These are phyloP conservation scores for Triops cancriformis DNA, from an alignment of 1,140 invertebrate species.

Conservation along the genomic window DNA sequence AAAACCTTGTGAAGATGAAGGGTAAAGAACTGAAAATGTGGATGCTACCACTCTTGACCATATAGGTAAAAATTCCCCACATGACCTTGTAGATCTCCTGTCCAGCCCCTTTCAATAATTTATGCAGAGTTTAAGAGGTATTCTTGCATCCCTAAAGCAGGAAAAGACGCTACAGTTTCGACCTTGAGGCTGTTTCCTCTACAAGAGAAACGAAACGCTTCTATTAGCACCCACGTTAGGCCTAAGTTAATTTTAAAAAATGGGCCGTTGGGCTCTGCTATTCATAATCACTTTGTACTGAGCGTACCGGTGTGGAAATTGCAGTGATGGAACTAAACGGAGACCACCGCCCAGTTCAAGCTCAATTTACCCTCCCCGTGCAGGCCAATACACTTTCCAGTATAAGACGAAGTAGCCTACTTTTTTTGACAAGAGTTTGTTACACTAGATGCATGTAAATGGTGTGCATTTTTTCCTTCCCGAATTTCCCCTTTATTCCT, in stretches of 20 bases:
- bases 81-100: not conserved
- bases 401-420: no score
- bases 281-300: no score
- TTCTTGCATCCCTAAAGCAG: not conserved
- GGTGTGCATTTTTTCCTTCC: no score
- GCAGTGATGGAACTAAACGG: not conserved
- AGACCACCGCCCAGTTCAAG: no score
- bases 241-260: not conserved
- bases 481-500: no score
- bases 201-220: not conserved
- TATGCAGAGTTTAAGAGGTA: not conserved
- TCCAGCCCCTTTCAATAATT: not conserved
- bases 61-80: not conserved
- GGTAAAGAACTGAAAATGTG: not conserved
- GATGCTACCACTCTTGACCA: not conserved
- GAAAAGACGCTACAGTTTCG: not conserved
- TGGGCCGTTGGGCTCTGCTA: not conserved
- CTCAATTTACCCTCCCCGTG: no score
- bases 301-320: not conserved
- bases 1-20: no score
- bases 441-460: no score
- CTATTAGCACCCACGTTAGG: not conserved
- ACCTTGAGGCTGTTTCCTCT: not conserved
- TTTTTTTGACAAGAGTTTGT: no score
- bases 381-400: no score